A percentile compares a stretch with the other conserved stretches of the same genome.
Evolutionary conservation across 2,888 invertebrate species (phyloP).

Genomic region (Serrognathus titanus): DNA sequence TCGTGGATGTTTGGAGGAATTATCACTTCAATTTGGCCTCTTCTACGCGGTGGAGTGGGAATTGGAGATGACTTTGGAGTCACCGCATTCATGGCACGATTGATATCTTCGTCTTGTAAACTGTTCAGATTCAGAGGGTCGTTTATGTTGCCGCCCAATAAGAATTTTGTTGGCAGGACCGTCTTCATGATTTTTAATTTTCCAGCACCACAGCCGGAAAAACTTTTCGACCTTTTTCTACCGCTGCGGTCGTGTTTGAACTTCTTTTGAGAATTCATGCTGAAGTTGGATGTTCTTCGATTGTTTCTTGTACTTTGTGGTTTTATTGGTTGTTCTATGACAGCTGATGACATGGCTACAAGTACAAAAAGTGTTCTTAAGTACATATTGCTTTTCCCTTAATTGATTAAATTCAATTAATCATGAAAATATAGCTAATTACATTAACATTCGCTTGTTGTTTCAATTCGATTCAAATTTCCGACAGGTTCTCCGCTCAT

Average conservation of each 20-base stretch:
- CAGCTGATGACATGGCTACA: conserved; percentile 48
- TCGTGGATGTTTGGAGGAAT: conserved; percentile 91
- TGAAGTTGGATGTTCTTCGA: conserved; percentile 21
- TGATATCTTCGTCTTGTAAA: conserved; percentile 76
- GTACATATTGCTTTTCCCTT: neutral
- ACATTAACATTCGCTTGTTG: too few relatives aligned
- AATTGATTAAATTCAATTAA: neutral
- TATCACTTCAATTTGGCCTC: conserved; percentile 78
- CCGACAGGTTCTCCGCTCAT: too few relatives aligned
- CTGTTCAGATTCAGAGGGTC: conserved; percentile 94
- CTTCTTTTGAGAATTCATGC: conserved; percentile 33
- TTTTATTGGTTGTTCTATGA: conserved; percentile 47
- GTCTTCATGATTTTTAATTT: conserved; percentile 59
- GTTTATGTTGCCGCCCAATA: conserved; percentile 90
- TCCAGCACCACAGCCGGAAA: conserved; percentile 52
- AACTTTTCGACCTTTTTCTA: conserved; percentile 67
- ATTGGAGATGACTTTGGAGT: conserved; percentile 91
- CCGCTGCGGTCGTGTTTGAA: conserved; percentile 50
- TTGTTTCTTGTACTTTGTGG: conserved; percentile 28
- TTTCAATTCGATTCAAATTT: too few relatives aligned
- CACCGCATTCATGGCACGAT: conserved; percentile 79
- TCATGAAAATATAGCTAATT: neutral
- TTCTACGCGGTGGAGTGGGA: conserved; percentile 76
- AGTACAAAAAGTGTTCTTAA: neutral
- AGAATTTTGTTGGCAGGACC: conserved; percentile 88